phyloP scores from a whole-genome alignment of 1,140 invertebrate species.

The Musca vetustissima region DNA sequence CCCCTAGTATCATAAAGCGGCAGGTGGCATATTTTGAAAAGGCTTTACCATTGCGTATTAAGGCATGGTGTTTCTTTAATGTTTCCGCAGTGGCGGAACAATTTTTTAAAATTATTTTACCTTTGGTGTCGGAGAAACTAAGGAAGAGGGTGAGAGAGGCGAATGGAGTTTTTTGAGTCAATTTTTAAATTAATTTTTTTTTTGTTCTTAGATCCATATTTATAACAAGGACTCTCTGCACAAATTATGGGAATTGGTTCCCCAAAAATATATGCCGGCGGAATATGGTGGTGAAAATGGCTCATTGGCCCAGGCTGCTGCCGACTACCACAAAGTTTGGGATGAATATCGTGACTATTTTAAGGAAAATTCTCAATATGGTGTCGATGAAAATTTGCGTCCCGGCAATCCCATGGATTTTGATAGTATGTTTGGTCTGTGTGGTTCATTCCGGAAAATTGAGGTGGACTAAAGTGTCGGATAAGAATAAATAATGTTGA shows the following conservation, averaged over 20 bases:
- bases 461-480: conserved; percentile 37
- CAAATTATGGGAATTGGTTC: conserved; percentile 39
- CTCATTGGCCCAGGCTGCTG: conserved; percentile 56
- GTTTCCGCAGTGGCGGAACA: conserved; percentile 58
- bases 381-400: conserved; percentile 61
- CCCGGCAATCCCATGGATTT: conserved; percentile 63
- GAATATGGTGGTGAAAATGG: conserved; percentile 63
- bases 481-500: too few relatives aligned
- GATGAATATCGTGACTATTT: conserved; percentile 62
- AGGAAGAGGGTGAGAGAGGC: conserved; percentile 47
- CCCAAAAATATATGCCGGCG: conserved; percentile 58
- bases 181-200: conserved; percentile 55
- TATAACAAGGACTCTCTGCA: conserved; percentile 49
- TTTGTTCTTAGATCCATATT: conserved; percentile 61
- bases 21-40: conserved; percentile 57
- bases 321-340: conserved; percentile 61
- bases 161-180: conserved; percentile 55
- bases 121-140: conserved; percentile 59
- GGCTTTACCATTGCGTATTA: conserved; percentile 58
- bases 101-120: conserved; percentile 57
- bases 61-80: conserved; percentile 59
- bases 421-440: conserved; percentile 49
- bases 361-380: conserved; percentile 59
- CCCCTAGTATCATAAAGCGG: conserved; percentile 57
- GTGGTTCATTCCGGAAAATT: conserved; percentile 47